phyloP scores from a whole-genome alignment of 2,888 invertebrate species.

The Cheilosia grossa region DNA sequence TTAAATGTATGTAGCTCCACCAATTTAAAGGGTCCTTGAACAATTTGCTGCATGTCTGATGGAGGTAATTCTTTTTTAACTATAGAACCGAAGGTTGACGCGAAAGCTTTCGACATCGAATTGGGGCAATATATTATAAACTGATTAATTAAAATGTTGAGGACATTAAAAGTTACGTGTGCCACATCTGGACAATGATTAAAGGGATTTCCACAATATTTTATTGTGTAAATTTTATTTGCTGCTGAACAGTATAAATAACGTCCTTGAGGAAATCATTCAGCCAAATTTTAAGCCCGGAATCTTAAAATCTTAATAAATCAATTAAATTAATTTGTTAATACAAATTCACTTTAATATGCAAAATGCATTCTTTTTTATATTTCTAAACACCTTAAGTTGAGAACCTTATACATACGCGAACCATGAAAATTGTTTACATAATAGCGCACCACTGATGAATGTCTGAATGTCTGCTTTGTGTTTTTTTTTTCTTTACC shows the following conservation, averaged over 20 bases:
- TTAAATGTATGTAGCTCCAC: not conserved
- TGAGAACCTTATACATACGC: not conserved
- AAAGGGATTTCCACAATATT: not conserved
- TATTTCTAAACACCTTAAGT: not conserved
- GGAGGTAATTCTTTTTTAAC: not conserved
- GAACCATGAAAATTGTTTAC: slow-evolving; percentile 7
- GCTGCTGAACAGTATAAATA: no score
- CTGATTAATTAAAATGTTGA: not conserved
- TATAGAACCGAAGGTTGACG: not conserved
- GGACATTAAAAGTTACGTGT: not conserved
- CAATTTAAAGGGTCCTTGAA: not conserved
- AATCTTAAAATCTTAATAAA: no score
- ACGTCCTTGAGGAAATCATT: no score
- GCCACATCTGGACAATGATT: not conserved
- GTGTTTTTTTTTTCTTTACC: slow-evolving; percentile 19
- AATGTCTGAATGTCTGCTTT: not conserved
- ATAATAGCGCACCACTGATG: not conserved
- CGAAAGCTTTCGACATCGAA: not conserved
- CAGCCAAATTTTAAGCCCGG: no score
- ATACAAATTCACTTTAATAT: not conserved
- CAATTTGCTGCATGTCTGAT: not conserved
- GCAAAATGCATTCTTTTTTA: not conserved
- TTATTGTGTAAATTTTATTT: not conserved
- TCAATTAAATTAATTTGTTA: not conserved
- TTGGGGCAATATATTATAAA: not conserved